phyloP scores from a whole-genome alignment of 2,797 vertebrate species.

The Arctocebus calabarensis region DNA sequence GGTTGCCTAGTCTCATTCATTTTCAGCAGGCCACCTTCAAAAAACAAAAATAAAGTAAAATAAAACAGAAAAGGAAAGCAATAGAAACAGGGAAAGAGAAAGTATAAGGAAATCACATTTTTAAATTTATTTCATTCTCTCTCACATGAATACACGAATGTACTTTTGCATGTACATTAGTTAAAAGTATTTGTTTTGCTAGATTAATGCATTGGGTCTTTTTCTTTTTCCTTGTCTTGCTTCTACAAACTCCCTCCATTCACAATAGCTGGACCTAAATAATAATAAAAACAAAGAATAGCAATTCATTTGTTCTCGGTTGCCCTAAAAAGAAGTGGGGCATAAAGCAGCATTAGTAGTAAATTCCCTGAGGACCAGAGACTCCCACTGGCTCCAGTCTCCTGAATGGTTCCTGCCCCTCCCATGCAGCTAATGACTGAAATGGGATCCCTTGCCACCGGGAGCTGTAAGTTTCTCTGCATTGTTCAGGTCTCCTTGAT shows the following conservation, averaged over 20 bases:
- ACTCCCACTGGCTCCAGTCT: conserved; percentile 90
- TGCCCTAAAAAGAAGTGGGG: conserved; percentile 93
- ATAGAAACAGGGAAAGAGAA: not conserved
- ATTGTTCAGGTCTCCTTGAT: conserved; percentile 88
- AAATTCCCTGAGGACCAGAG: conserved; percentile 91
- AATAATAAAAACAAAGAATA: conserved; percentile 86
- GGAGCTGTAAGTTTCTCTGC: conserved; percentile 92
- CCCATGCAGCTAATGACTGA: conserved; percentile 88
- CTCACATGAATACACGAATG: not conserved
- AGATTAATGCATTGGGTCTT: conserved; percentile 66
- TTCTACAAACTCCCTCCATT: conserved; percentile 71
- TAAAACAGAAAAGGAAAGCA: not conserved
- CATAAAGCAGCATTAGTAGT: conserved; percentile 92
- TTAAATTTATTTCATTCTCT: conserved; percentile 76
- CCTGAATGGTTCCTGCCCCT: conserved; percentile 88
- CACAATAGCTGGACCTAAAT: conserved; percentile 86
- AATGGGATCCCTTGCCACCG: conserved; percentile 88
- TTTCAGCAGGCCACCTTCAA: conserved; percentile 84
- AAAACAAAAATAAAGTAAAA: conserved; percentile 46
- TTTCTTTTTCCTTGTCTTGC: not conserved
- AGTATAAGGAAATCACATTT: conserved; percentile 77
- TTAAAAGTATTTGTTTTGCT: conserved; percentile 63
- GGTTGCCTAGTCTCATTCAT: conserved; percentile 86
- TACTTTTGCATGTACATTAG: conserved; percentile 20
- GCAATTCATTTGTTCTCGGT: conserved; percentile 88